Evolutionary conservation across 2,113 vertebrate species (phyloP), one percentile per base, ranked within the genome.

Genomic region (Rhea americana): DNA sequence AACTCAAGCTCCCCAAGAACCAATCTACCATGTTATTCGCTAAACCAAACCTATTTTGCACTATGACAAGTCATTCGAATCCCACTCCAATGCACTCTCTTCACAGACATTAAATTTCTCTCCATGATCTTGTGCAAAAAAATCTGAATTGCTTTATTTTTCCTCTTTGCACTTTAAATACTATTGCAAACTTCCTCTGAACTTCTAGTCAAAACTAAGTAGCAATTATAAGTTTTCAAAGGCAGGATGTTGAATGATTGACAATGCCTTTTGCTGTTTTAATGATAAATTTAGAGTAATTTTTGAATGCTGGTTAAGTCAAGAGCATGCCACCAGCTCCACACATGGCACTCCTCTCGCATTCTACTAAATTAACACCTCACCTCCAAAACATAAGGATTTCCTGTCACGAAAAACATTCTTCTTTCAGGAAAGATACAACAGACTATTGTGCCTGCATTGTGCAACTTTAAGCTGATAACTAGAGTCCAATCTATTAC

Each of bases 401-500:
- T 97, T 97, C 79, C 94, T 96, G 92, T 93, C 94, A 93, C 26
- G 16, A 8, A 73, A 95, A 97, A 96, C 93, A 90, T 89, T 94
- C 82, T 92, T 94, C 91, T 65, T 59, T 77, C 82, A 90, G 74
- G 77, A 77, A 68, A 92, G 66, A 90, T 86, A 67, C 86, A 94
- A 89, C 70, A 67, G 63, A 78, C 82, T 89, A 47, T 95, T 89
- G 94, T 94, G 65, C 93, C 91, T 93, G 87, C 59, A 79, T 90
- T 71, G 45, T 96, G 89, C 82, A 94, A 95, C 92, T 93, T 95
- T 95, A 88, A 93, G 75, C 86, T 96, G 83, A 84, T 94, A 97
- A 97, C 66, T 82, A 92, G 67, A 97, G 71, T 76, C 89, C 95
- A 78, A 95, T 95, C 93, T 91, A 95, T 96, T 97, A 97, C 94